Base-by-base conservation (phyloP, 2,797 vertebrate species). In the Sebastes itinus region DNA sequence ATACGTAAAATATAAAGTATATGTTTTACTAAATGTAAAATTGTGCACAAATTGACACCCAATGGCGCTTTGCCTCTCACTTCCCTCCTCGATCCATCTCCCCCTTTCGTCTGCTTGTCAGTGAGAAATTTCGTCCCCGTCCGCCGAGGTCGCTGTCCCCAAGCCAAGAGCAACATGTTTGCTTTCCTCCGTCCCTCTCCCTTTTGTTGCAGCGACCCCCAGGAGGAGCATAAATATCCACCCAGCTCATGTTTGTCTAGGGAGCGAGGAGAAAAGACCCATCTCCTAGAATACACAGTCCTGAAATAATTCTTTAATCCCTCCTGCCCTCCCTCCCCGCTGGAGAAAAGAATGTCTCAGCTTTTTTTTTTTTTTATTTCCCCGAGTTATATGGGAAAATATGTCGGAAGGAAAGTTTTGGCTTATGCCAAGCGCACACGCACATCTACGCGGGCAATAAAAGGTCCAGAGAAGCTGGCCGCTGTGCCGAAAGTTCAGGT, bases 111-210 rank as follows among this genome's bases (percentile, higher is more conserved):
- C 60, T 56, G 38, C 65, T 75, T 64, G 68, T 77, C 79, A 76
- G 79, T 83, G 87, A 92, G 89, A 93, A 83, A 86, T 89, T 60
- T 81, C 46, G 28, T 77, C 81, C 81, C 58, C 2, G 22, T 75
- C 76, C 60, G 42, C 73, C 72, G 75, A 82, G 79, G 86, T 85
- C 35, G 33, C 75, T 64, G 77, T 90, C 89, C 82, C 72, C 49
- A 13, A 72, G 95, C 95, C 95, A 96, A 96, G 75, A 94, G 92
- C 93, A 96, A 95, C 94, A 96, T 94, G 91, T 94, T 95, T 95
- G 90, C 92, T 93, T 95, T 94, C 87, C 85, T 82, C 81, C 1
- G 65, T 92, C 89, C 91, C 80, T 93, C 90, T 94, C 90, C 84
- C 94, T 95, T 95, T 96, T 96, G 95, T 96, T 94, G 88, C 77